Evolutionary conservation across 2,113 vertebrate species (phyloP).

Genomic region (Pleuronectes platessa): DNA sequence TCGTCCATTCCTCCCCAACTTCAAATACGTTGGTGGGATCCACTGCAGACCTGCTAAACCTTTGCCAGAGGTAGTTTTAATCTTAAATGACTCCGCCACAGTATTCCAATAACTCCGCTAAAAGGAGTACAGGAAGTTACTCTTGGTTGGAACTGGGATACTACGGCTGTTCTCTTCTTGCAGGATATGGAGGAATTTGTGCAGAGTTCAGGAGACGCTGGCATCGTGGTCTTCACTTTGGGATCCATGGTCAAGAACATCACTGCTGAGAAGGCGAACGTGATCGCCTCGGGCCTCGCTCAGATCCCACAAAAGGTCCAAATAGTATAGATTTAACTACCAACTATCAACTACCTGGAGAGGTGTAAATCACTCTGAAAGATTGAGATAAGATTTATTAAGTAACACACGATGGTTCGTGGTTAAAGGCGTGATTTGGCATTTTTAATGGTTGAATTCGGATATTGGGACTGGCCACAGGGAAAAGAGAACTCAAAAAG

Average conservation of each 20-base stretch:
- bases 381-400: not conserved
- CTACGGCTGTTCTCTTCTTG: not conserved
- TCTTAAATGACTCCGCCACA: not conserved
- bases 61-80: slow-evolving; percentile 72
- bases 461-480: not conserved
- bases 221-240: slow-evolving; percentile 88
- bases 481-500: too few species aligned
- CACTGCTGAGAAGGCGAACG: slow-evolving; percentile 83
- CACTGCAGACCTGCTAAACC: slow-evolving; percentile 91
- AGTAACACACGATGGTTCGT: not conserved
- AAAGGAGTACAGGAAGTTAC: not conserved
- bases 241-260: slow-evolving; percentile 89
- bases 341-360: not conserved
- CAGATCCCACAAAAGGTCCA: slow-evolving; percentile 93
- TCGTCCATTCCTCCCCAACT: slow-evolving; percentile 90
- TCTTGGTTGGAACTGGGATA: not conserved
- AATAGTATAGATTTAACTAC: not conserved
- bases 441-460: not conserved
- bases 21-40: slow-evolving; percentile 91
- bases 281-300: slow-evolving; percentile 87
- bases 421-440: too few species aligned
- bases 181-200: slow-evolving; percentile 93
- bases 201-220: slow-evolving; percentile 88
- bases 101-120: not conserved
- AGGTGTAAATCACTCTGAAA: not conserved